phyloP scores from a whole-genome alignment of 1,140 invertebrate genomes.

The Sitophilus oryzae region DNA sequence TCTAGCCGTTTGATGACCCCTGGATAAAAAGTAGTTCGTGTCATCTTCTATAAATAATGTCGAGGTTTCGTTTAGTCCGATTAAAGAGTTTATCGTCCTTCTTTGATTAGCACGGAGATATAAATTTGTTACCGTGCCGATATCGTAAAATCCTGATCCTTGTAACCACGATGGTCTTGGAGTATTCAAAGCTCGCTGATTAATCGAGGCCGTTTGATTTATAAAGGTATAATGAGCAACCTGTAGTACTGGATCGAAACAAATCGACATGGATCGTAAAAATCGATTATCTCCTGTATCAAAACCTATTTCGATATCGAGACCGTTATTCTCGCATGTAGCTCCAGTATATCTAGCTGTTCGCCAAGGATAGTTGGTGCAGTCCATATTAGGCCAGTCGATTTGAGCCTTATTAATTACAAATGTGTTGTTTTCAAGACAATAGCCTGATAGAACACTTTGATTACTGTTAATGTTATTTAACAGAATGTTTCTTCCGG shows the following conservation, averaged over 20 bases:
- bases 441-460: conserved; percentile 6
- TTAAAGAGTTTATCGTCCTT: conserved; percentile 29
- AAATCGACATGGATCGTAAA: conserved; percentile 29
- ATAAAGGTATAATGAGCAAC: conserved; percentile 31
- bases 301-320: conserved; percentile 39
- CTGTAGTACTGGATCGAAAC: conserved; percentile 32
- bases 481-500: conserved; percentile 29
- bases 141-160: conserved; percentile 34
- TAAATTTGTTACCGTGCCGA: conserved; percentile 24
- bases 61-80: conserved; percentile 37
- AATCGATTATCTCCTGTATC: conserved; percentile 26
- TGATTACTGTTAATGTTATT: neutral
- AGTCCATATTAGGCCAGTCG: conserved; percentile 7
- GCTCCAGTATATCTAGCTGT: conserved; percentile 15
- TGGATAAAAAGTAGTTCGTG: conserved; percentile 54
- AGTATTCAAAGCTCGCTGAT: conserved; percentile 28
- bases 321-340: conserved; percentile 40
- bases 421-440: conserved; percentile 5
- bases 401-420: neutral
- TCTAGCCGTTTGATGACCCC: conserved; percentile 62
- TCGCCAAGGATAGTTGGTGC: conserved; percentile 1
- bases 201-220: conserved; percentile 34
- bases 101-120: conserved; percentile 37
- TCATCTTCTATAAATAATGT: conserved; percentile 42
- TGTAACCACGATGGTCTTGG: conserved; percentile 36